Evolutionary conservation across 2,113 vertebrate species (phyloP).

Genomic region (Aphyosemion australe): DNA sequence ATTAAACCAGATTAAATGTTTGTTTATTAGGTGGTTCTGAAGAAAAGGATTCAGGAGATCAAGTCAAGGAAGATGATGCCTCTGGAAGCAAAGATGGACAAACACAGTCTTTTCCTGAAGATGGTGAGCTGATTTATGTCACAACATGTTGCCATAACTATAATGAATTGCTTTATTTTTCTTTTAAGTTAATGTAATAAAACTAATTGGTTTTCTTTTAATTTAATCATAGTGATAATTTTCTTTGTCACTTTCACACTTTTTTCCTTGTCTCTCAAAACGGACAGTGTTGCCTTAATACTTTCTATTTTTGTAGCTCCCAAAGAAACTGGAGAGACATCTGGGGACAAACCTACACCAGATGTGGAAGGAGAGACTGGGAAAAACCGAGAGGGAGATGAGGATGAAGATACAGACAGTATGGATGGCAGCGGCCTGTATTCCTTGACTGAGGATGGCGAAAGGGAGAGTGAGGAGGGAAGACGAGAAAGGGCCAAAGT

Average conservation of each 20-base stretch:
- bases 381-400: constrained; percentile 53
- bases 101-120: constrained; percentile 38
- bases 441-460: constrained; percentile 88
- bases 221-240: not conserved
- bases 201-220: not conserved
- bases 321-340: constrained; percentile 59
- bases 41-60: constrained; percentile 68
- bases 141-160: not conserved
- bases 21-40: constrained; percentile 67
- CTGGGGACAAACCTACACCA: constrained; percentile 59
- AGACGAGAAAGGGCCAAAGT: constrained; percentile 56
- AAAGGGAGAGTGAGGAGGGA: constrained; percentile 70
- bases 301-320: constrained; percentile 45
- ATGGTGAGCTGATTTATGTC: constrained; percentile 52
- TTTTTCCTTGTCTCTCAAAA: constrained; percentile 4
- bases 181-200: not conserved
- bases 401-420: constrained; percentile 92
- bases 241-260: not conserved
- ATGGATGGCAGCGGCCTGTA: constrained; percentile 93
- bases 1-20: not conserved
- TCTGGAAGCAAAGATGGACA: constrained; percentile 63
- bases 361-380: constrained; percentile 50
- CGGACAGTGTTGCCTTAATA: constrained; percentile 5
- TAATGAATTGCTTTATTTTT: not conserved
- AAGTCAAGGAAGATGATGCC: constrained; percentile 45